Conservation (phyloP, 1,140 invertebrate species). For the Drosophila sp. region DNA sequence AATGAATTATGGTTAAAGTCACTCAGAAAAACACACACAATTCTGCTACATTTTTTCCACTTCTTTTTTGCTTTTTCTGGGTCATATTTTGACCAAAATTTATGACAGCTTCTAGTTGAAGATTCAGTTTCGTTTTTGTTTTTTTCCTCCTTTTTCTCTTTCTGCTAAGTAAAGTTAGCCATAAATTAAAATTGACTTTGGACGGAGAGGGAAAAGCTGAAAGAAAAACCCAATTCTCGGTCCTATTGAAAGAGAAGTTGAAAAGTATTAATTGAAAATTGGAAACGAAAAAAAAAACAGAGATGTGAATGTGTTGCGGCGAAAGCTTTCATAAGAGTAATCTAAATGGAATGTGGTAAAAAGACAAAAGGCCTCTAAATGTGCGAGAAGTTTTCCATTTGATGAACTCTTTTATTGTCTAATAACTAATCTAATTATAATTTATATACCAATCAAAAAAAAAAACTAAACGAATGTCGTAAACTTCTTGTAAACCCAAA, state of each 20-base stretch:
- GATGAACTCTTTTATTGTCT: not conserved
- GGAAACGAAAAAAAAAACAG: not conserved
- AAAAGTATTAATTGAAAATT: slow-evolving; percentile 16
- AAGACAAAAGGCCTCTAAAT: too few relatives aligned
- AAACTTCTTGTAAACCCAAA: not conserved
- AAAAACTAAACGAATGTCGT: not conserved
- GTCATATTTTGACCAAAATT: slow-evolving; percentile 64
- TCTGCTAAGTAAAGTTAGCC: slow-evolving; percentile 62
- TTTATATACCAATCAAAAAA: not conserved
- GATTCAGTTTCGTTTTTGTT: not conserved
- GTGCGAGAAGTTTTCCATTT: too few relatives aligned
- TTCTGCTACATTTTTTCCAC: slow-evolving; percentile 2
- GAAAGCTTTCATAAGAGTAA: not conserved
- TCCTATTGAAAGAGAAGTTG: slow-evolving; percentile 11
- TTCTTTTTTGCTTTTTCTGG: slow-evolving; percentile 26
- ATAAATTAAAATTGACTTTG: slow-evolving; percentile 61
- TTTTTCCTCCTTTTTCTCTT: not conserved
- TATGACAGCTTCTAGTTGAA: slow-evolving; percentile 59
- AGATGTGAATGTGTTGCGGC: not conserved
- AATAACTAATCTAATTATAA: slow-evolving; percentile 8
- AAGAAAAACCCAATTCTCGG: not conserved
- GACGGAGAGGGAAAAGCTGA: slow-evolving; percentile 28
- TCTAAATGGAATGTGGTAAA: not conserved
- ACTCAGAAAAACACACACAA: slow-evolving; percentile 24
- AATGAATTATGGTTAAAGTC: slow-evolving; percentile 52